Evolutionary conservation across 2,113 vertebrate species (phyloP).

Genomic region (Calyptommatus sinebrachiatus): DNA sequence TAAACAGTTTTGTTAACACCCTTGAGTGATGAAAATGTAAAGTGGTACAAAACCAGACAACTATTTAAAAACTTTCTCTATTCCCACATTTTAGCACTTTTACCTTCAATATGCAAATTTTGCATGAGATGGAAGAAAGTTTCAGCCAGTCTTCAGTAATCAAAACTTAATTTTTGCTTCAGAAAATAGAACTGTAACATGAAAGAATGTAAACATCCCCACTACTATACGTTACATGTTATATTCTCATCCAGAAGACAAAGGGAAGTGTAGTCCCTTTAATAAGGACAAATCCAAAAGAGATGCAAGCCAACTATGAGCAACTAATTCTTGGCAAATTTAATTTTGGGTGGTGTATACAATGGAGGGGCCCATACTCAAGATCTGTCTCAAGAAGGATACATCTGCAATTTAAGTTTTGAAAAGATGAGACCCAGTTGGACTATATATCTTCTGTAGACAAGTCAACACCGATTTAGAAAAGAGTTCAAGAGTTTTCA

Average conservation of each 20-base stretch:
- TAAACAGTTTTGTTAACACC: too few relatives aligned
- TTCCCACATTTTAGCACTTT: too few relatives aligned
- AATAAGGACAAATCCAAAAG: slow-evolving; percentile 10
- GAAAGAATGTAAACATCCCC: slow-evolving; percentile 14
- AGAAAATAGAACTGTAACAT: slow-evolving; percentile 3
- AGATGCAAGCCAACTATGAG: slow-evolving; percentile 32
- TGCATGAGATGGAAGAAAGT: too few relatives aligned
- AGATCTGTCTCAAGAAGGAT: slow-evolving; percentile 66
- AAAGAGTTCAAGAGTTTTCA: slow-evolving; percentile 60
- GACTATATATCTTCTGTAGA: slow-evolving; percentile 58
- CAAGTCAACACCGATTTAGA: slow-evolving; percentile 53
- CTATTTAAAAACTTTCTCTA: too few relatives aligned
- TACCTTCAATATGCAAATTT: too few relatives aligned
- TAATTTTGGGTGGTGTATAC: slow-evolving; percentile 15
- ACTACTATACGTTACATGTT: not conserved
- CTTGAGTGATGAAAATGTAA: too few relatives aligned
- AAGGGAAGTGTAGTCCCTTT: slow-evolving; percentile 20
- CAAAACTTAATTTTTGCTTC: too few relatives aligned
- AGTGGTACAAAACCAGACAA: too few relatives aligned
- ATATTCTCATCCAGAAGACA: slow-evolving; percentile 12
- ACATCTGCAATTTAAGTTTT: slow-evolving; percentile 69
- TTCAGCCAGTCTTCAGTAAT: too few relatives aligned
- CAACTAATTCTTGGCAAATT: slow-evolving; percentile 43
- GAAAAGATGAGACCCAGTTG: slow-evolving; percentile 60
- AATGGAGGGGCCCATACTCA: slow-evolving; percentile 40